Percentiles rank a stretch among this genome's conserved stretches.
Evolutionary conservation across 2,888 invertebrate species (phyloP).

Genomic region (Agapostemon virescens): DNA sequence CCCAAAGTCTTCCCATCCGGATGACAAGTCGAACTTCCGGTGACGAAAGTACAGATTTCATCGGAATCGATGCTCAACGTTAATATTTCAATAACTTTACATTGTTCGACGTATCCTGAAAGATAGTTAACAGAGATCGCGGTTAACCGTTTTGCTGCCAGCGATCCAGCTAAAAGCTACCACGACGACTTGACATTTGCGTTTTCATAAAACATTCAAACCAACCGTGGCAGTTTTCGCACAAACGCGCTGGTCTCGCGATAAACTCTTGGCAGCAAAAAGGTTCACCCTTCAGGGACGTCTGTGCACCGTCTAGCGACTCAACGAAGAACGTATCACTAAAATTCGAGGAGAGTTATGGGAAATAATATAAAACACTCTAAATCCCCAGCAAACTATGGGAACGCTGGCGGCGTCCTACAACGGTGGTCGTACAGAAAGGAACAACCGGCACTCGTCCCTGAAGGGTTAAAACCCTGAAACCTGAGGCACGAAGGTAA

Average conservation of each 20-base stretch:
- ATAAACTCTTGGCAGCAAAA: too few species aligned
- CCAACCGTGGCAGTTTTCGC: neutral
- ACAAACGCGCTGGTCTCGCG: neutral
- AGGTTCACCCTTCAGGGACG: neutral
- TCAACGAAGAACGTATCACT: neutral
- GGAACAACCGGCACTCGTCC: neutral
- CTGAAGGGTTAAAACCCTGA: neutral
- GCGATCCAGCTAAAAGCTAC: neutral
- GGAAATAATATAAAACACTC: neutral
- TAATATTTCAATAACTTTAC: neutral
- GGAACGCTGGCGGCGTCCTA: neutral
- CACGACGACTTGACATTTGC: neutral
- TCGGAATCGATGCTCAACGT: neutral
- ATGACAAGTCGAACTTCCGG: neutral
- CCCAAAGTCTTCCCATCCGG: neutral
- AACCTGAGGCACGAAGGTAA: neutral
- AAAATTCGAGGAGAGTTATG: neutral
- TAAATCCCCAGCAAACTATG: neutral
- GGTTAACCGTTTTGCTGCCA: neutral
- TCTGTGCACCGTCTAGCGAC: neutral
- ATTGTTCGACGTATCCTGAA: neutral
- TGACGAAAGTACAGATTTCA: too few species aligned
- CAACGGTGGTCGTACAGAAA: neutral
- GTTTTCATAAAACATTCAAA: too few species aligned
- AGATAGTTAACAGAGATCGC: constrained; percentile 1